Percentiles rank a stretch among this genome's conserved stretches.
phyloP scores from a whole-genome alignment of 2,113 vertebrate species.

The Phoxinus phoxinus region DNA sequence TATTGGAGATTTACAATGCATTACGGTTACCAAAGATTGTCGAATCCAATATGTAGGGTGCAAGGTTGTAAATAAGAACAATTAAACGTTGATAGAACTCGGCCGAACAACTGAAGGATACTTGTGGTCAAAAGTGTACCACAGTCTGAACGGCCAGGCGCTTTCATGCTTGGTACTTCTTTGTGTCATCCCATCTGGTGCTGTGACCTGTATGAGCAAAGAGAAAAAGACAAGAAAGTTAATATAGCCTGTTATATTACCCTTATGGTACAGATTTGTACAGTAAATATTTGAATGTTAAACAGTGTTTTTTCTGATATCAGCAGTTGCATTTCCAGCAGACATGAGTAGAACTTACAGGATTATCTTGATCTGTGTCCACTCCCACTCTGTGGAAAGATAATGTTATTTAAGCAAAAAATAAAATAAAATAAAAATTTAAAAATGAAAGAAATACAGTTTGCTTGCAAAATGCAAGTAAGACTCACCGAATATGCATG shows the following conservation, averaged over 20 bases:
- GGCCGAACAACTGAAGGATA: slow-evolving; percentile 81
- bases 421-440: too few relatives aligned
- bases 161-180: slow-evolving; percentile 91
- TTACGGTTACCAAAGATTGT: background rate
- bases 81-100: background rate
- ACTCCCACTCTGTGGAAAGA: slow-evolving; percentile 85
- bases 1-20: background rate
- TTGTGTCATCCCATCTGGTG: slow-evolving; percentile 82
- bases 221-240: background rate
- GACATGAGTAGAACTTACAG: slow-evolving; percentile 75
- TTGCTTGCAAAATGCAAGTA: background rate
- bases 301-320: background rate
- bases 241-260: background rate
- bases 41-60: background rate
- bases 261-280: background rate
- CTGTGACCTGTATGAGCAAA: slow-evolving; percentile 59
- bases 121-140: slow-evolving; percentile 98
- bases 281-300: slow-evolving; percentile 1
- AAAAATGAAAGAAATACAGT: background rate
- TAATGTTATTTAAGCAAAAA: background rate
- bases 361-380: slow-evolving; percentile 89
- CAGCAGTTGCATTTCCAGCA: background rate
- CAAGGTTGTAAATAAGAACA: background rate
- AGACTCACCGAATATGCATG: slow-evolving; percentile 85
- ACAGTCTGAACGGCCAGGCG: slow-evolving; percentile 95